phyloP scores from a whole-genome alignment of 2,888 invertebrate species.

The Eumacrocentrus americanus region DNA sequence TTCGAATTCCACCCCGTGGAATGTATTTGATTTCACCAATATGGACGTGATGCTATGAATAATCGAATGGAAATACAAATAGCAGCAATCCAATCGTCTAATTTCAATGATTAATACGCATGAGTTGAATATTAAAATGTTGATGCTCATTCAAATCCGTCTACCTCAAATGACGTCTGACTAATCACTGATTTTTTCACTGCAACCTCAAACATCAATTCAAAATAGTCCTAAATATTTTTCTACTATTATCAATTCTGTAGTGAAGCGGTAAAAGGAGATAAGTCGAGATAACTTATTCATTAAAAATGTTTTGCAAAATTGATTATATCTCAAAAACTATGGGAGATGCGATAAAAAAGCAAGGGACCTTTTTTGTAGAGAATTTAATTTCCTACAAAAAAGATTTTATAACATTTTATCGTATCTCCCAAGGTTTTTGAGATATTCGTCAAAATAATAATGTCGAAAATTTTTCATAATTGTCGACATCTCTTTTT shows the following conservation, averaged over 20 bases:
- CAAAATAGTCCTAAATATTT: constrained; percentile 6
- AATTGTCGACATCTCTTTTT: too few relatives aligned
- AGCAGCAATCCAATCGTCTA: not conserved
- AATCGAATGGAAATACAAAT: constrained; percentile 6
- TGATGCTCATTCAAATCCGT: constrained; percentile 1
- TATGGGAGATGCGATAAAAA: too few relatives aligned
- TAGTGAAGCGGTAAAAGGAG: too few relatives aligned
- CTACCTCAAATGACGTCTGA: not conserved
- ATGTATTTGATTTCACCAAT: constrained; percentile 11
- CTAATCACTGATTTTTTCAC: not conserved
- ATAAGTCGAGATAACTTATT: too few relatives aligned
- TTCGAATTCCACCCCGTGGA: not conserved
- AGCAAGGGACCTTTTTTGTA: too few relatives aligned
- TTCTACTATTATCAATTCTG: not conserved
- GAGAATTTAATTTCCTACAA: too few relatives aligned
- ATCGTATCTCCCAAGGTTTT: too few relatives aligned
- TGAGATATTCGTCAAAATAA: not conserved
- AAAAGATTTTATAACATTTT: too few relatives aligned
- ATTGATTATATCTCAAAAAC: too few relatives aligned
- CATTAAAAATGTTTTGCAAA: too few relatives aligned
- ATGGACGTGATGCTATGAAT: constrained; percentile 10
- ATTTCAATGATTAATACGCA: constrained; percentile 12
- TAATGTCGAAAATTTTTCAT: too few relatives aligned
- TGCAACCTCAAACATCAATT: not conserved
- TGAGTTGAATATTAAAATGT: constrained; percentile 10